Percentiles rank a stretch among this genome's conserved stretches.
phyloP scores from a whole-genome alignment of 2,797 vertebrate species.

The Oceanodroma leucorhoa region DNA sequence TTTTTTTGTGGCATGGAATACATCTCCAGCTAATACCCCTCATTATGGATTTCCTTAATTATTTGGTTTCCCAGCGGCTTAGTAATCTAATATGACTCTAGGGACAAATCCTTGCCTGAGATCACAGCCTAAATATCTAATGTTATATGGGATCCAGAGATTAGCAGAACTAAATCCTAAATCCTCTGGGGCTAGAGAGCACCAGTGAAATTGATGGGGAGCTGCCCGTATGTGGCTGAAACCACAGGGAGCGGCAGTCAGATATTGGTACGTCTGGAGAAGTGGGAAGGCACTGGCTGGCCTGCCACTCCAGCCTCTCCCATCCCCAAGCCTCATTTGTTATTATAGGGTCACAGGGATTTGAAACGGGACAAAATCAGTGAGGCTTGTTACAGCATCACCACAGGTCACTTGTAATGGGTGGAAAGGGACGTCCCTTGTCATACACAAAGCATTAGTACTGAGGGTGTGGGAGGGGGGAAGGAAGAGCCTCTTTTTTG shows the following conservation, averaged over 20 bases:
- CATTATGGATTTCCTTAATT: conserved; percentile 41
- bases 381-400: neutral
- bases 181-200: neutral
- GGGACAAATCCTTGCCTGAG: conserved; percentile 17
- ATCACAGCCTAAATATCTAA: conserved; percentile 22
- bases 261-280: neutral
- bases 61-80: conserved; percentile 13
- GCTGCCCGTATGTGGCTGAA: neutral
- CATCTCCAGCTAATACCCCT: neutral
- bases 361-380: neutral
- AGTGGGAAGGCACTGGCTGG: accelerated
- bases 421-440: neutral
- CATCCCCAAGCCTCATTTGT: neutral
- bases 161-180: conserved; percentile 25
- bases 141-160: conserved; percentile 20
- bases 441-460: neutral
- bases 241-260: neutral
- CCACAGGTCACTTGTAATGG: neutral
- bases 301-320: accelerated
- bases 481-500: neutral
- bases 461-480: neutral
- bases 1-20: neutral
- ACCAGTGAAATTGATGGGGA: neutral
- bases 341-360: neutral
- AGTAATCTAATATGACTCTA: conserved; percentile 24